Base-by-base conservation (phyloP, 2,113 vertebrate genomes). In the Callionymus lyra region DNA sequence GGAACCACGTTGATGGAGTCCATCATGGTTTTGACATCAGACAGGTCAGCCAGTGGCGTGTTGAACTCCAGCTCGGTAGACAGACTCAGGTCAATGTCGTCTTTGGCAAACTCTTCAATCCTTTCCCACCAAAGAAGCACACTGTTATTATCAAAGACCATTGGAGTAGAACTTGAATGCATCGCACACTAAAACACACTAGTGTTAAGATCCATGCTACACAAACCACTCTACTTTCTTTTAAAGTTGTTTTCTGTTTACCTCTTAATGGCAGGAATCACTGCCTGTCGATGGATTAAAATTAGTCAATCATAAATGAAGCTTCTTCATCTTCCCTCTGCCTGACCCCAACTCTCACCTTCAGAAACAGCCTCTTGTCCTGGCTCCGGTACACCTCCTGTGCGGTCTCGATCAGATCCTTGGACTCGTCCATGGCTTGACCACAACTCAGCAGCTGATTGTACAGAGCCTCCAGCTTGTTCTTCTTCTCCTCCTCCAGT, bases 11-110 rank as follows among this genome's bases (percentile, higher is more conserved):
- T 89, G 56, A 97, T 86, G 16, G 92, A 87, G 27, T 89, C 89
- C 88, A 98, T 90, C 72, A 93, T 84, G 61, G 89, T 82, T 68
- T 89, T 89, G 63, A 93, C 88, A 4, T 91, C 90, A 1, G 91
- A 87, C 68, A 91, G 74, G 72, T 97, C 89, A 47, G 87, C 71
- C 6, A 70, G 68, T 0, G 83, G 72, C 1, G 86, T 85, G 73
- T 85, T 80, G 49, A 95, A 90, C 14, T 89, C 87, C 21, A 88
- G 75, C 44, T 60, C 39, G 0, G 87, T 76, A 0, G 86, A 75
- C 61, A 98, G 65, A 0, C 82, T 79, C 56, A 91, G 77, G 8
- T 91, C 77, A 11, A 82, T 50, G 19, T 93, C 76, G 2, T 83
- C 83, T 63, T 85, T 86, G 43, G 90, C 74, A 68, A 90, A 91